phyloP scores from a whole-genome alignment of 2,113 vertebrate species.

The Dipodomys ordii region DNA sequence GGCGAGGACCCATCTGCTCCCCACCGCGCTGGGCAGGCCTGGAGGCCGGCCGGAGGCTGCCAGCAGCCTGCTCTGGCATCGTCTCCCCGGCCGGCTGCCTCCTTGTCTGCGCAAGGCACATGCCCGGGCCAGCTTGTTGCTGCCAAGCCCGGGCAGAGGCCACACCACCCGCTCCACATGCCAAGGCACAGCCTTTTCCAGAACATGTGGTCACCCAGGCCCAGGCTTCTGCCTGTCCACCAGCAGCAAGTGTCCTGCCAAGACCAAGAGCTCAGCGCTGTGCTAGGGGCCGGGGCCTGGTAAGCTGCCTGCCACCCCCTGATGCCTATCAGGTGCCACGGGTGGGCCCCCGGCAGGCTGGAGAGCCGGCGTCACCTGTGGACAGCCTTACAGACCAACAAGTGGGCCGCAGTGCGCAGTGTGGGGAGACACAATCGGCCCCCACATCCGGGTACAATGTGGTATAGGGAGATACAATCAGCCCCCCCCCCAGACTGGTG shows the following conservation, averaged over 20 bases:
- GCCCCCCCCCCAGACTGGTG: no score
- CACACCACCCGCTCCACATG: not conserved
- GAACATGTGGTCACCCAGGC: not conserved
- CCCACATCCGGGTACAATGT: no score
- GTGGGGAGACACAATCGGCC: not conserved
- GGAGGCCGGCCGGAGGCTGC: not conserved
- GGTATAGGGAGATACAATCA: not conserved
- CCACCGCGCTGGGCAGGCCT: no score
- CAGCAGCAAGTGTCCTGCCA: no score
- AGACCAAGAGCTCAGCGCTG: not conserved
- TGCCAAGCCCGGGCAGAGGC: constrained; percentile 56
- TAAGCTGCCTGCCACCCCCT: no score
- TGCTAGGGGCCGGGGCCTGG: no score
- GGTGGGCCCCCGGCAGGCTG: no score
- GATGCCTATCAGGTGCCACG: no score
- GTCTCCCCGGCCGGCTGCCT: constrained; percentile 38
- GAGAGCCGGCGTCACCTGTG: no score
- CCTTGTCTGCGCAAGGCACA: not conserved
- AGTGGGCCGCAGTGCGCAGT: no score
- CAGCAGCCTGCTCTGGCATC: not conserved
- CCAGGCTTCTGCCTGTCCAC: not conserved
- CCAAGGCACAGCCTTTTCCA: not conserved
- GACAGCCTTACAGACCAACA: no score
- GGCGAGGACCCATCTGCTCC: no score
- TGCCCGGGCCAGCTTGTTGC: constrained; percentile 29